Evolutionary conservation across 2,113 vertebrate species (phyloP).

Genomic region (Willisornis vidua): DNA sequence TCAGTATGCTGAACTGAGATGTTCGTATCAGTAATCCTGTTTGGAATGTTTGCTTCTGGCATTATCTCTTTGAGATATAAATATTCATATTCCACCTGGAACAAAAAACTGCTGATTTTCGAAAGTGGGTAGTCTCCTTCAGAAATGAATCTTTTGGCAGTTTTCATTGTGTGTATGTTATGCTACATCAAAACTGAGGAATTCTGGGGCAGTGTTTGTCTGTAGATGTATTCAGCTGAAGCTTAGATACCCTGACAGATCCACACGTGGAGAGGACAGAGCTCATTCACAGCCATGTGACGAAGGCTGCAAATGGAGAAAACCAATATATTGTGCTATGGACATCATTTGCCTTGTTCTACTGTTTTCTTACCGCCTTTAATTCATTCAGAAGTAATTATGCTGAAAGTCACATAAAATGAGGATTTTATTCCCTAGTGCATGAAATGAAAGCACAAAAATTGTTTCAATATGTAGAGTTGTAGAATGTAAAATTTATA

Average conservation of each 20-base stretch:
- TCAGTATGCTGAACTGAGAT: conserved; percentile 17
- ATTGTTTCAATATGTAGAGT: background rate
- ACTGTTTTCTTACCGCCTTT: conserved; percentile 40
- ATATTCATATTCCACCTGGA: conserved; percentile 74
- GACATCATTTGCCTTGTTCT: conserved; percentile 25
- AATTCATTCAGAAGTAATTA: conserved; percentile 58
- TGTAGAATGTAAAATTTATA: background rate
- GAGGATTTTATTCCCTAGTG: conserved; percentile 28
- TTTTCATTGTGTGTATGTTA: conserved; percentile 57
- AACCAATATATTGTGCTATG: background rate
- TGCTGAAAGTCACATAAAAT: conserved; percentile 12
- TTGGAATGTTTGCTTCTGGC: conserved; percentile 62
- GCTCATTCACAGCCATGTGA: background rate
- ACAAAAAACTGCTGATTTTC: conserved; percentile 72
- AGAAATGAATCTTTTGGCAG: conserved; percentile 62
- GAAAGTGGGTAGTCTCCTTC: conserved; percentile 61
- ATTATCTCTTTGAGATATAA: conserved; percentile 64
- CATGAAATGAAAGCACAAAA: background rate
- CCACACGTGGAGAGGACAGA: background rate
- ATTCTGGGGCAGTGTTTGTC: conserved; percentile 11
- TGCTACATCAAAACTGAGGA: conserved; percentile 20
- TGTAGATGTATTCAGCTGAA: background rate
- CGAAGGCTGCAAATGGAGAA: conserved; percentile 13
- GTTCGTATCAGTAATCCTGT: conserved; percentile 21
- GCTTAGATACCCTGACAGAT: background rate